Percentiles rank a stretch among this genome's conserved stretches.
These are phyloP conservation scores for Limnephilus auricula DNA, from an alignment of 2,888 invertebrate genomes.

Conservation along the genomic window DNA sequence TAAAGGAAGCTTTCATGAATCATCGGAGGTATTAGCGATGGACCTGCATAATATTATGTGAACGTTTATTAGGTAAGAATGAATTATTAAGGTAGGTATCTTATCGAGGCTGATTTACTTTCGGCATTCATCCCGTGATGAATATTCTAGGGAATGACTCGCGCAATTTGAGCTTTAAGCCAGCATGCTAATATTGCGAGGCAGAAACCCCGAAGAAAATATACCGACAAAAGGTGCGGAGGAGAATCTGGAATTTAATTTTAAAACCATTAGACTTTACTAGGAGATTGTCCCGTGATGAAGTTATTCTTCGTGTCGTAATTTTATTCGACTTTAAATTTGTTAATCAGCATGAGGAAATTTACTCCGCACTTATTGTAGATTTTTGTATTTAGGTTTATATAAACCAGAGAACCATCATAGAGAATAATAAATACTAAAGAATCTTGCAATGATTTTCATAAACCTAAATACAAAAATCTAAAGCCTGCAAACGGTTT, in stretches of 20 bases:
- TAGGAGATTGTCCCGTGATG: background rate
- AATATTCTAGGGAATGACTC: slow-evolving; percentile 18
- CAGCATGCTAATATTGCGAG: slow-evolving; percentile 18
- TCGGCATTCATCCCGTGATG: slow-evolving; percentile 17
- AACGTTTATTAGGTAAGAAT: background rate
- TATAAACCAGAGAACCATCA: no score
- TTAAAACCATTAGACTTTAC: background rate
- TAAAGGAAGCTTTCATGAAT: background rate
- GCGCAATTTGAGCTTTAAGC: slow-evolving; percentile 21
- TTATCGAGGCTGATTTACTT: slow-evolving; percentile 23
- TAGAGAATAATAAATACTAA: no score
- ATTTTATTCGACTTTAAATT: background rate
- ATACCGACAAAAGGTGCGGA: background rate
- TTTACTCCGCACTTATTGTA: background rate
- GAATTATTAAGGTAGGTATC: slow-evolving; percentile 10
- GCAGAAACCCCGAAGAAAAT: background rate
- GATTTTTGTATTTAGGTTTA: background rate
- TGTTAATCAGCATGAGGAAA: background rate
- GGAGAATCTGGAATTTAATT: background rate
- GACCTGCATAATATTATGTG: background rate
- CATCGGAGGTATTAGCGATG: background rate
- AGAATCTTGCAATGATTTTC: no score
- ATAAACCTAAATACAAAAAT: no score
- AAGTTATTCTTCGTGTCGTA: background rate
- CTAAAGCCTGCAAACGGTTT: no score